A percentile compares a stretch with the other conserved stretches of the same genome.
phyloP scores from a whole-genome alignment of 2,888 invertebrate genomes.

The Scelioninae gen. 2 region DNA sequence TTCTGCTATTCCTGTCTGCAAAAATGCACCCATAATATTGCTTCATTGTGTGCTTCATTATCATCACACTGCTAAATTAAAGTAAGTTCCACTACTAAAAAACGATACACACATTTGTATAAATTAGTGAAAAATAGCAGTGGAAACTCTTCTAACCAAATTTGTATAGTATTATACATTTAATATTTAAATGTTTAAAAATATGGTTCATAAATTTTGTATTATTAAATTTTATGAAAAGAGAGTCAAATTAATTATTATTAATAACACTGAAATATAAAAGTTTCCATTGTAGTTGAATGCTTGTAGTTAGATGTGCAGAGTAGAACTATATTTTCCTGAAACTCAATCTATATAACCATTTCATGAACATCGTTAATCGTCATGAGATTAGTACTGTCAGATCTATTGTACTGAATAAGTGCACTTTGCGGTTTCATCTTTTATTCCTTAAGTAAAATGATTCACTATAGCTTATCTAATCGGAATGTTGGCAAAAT shows the following conservation, averaged over 20 bases:
- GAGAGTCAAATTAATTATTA: background rate
- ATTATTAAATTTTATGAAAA: background rate
- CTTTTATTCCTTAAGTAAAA: constrained; percentile 9
- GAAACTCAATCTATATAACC: background rate
- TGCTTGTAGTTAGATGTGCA: background rate
- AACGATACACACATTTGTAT: background rate
- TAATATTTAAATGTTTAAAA: no score
- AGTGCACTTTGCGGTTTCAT: background rate
- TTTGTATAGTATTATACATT: no score
- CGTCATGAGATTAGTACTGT: background rate
- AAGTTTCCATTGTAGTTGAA: no score
- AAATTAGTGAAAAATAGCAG: background rate
- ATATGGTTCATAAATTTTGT: background rate
- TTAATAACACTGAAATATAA: no score
- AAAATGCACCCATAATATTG: constrained; percentile 14
- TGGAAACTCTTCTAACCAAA: background rate
- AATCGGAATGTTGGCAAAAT: constrained; percentile 29
- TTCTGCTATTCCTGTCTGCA: constrained; percentile 9
- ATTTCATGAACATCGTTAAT: constrained; percentile 1
- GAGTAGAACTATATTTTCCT: background rate
- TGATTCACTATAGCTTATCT: constrained; percentile 33
- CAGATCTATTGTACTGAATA: constrained; percentile 8
- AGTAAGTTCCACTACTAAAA: background rate
- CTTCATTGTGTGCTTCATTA: constrained; percentile 1
- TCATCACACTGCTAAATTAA: constrained; percentile 17